phyloP scores from a whole-genome alignment of 2,888 invertebrate genomes.

The Hirtodrosophila trivittata region DNA sequence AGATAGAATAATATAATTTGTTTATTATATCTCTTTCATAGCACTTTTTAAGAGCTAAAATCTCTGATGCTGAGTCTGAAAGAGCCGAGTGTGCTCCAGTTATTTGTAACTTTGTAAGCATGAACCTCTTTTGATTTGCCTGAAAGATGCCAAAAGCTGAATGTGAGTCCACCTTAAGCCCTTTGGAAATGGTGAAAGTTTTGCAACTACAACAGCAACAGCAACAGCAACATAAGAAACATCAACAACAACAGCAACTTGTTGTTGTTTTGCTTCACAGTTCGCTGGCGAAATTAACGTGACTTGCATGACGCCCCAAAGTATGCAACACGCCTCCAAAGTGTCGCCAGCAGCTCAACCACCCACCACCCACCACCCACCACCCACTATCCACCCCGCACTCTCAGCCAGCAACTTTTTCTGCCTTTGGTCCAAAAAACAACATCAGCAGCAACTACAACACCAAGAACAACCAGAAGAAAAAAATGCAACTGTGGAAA shows the following conservation, averaged over 20 bases:
- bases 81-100: background rate
- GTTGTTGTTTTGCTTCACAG: conserved; percentile 60
- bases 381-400: background rate
- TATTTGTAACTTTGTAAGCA: conserved; percentile 6
- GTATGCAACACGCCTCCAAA: conserved; percentile 74
- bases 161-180: conserved; percentile 58
- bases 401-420: conserved; percentile 40
- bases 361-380: background rate
- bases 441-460: conserved; percentile 37
- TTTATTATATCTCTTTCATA: no score
- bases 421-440: conserved; percentile 38
- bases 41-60: no score
- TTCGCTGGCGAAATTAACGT: conserved; percentile 73
- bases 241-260: conserved; percentile 17
- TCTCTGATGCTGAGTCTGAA: no score
- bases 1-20: no score
- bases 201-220: conserved; percentile 22
- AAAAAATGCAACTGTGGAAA: conserved; percentile 74
- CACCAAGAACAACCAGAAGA: conserved; percentile 10
- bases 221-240: conserved; percentile 8
- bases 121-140: conserved; percentile 39
- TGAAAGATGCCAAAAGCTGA: conserved; percentile 22
- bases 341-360: conserved; percentile 49
- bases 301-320: conserved; percentile 72
- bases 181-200: conserved; percentile 69